Conservation (phyloP, 2,888 invertebrate genomes). For the Agonum fuliginosum region DNA sequence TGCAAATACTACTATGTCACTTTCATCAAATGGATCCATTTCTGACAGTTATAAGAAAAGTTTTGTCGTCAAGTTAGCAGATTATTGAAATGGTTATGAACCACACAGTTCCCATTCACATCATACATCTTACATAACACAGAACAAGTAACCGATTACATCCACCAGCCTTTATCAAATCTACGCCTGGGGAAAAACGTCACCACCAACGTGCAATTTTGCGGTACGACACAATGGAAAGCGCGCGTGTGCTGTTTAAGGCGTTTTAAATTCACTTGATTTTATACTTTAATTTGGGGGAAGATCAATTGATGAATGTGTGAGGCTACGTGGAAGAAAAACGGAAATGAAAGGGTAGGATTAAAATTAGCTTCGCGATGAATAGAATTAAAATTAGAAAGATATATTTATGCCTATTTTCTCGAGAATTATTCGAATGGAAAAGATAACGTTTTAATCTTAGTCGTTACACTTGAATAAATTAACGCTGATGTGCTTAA, state of each 20-base stretch:
- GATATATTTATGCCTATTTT: slow-evolving; percentile 33
- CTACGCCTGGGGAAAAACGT: too few relatives aligned
- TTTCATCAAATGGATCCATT: too few relatives aligned
- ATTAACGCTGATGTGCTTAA: not conserved
- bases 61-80: too few relatives aligned
- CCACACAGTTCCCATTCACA: too few relatives aligned
- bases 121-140: too few relatives aligned
- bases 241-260: slow-evolving; percentile 1
- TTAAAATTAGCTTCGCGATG: slow-evolving; percentile 33
- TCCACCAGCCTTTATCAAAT: too few relatives aligned
- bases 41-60: too few relatives aligned
- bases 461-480: not conserved
- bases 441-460: slow-evolving; percentile 21
- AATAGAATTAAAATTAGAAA: slow-evolving; percentile 44
- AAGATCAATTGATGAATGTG: slow-evolving; percentile 33
- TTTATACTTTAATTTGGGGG: slow-evolving; percentile 32
- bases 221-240: not conserved
- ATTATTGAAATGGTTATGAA: too few relatives aligned
- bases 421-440: not conserved
- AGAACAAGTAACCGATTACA: too few relatives aligned
- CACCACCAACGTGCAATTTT: slow-evolving; percentile 2
- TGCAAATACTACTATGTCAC: too few relatives aligned
- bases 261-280: slow-evolving; percentile 31
- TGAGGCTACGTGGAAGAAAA: slow-evolving; percentile 39
- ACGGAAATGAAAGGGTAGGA: slow-evolving; percentile 41